Evolutionary conservation across 2,888 invertebrate genomes (phyloP), one percentile per base, ranked within the genome.

Genomic region (Cyclophora albipunctata): DNA sequence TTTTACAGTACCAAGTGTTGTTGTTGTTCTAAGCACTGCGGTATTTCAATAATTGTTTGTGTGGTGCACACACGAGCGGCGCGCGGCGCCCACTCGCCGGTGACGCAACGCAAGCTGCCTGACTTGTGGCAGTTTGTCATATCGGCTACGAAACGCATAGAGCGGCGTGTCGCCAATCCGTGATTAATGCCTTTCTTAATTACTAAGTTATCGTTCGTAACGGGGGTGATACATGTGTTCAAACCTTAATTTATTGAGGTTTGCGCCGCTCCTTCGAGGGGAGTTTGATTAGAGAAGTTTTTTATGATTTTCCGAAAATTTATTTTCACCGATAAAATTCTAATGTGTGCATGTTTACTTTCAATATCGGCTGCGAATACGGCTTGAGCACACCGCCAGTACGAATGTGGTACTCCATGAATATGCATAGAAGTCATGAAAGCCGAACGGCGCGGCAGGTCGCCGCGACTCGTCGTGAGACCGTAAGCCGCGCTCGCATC

Each of bases 161-260:
- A 62, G 68, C 69, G 70, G 66, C 69, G 46, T 71, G 71, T 76
- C 80, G 73, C 80, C 77, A 73, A 84, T 78, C 71, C 68, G 68
- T 86, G 87, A 88, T 88, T 84, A 87, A 88, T 88, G 86, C 66
- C 59, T 84, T 84, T 84, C 86, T 85, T 88, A 87, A 88, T 88
- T 88, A 86, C 84, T 71, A 82, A 85, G 82, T 82, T 81, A 84
- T 81, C 81, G 79, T 69, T 72, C 62, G 61, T 61, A 68, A 62
- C 69, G 66, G 70, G 69, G 74, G 73, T 69, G 71, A 67, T 81
- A 78, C 84, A 85, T 85, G 83, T 85, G 86, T 84, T 81, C 77
- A 70, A 52, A 56, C 71, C 65, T 69, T 84, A 84, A 86, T 86
- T 85, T 85, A 84, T 87, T 79, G 83, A 84, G 83, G 77, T 83